Percentiles rank a stretch among this genome's conserved stretches.
Evolutionary conservation across 2,113 vertebrate genomes (phyloP).

Genomic region (Delphinus delphis): DNA sequence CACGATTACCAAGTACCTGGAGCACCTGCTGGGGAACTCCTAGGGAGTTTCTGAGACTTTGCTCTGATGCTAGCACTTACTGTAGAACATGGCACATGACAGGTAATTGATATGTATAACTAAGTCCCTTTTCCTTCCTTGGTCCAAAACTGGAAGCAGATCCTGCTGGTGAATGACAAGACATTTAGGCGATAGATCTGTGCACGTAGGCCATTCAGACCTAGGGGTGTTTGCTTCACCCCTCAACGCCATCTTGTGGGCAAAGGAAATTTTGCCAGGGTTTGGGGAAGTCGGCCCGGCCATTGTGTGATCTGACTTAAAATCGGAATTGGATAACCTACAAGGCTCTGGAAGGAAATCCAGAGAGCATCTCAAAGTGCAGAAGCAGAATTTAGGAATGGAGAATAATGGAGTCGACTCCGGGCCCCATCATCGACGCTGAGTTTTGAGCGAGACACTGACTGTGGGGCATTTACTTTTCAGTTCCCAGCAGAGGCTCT

Average conservation of each 20-base stretch:
- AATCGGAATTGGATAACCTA: background rate
- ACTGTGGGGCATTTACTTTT: background rate
- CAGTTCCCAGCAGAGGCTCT: background rate
- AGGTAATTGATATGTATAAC: background rate
- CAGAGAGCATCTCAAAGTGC: background rate
- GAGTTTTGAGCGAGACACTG: background rate
- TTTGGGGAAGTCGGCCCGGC: background rate
- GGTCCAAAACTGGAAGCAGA: background rate
- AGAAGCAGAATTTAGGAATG: background rate
- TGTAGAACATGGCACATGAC: background rate
- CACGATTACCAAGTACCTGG: background rate
- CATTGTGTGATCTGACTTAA: background rate
- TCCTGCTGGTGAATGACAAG: background rate
- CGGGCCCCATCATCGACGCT: background rate
- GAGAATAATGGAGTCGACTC: background rate
- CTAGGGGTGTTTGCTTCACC: background rate
- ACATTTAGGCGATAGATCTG: background rate
- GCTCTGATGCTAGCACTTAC: background rate
- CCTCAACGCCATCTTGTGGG: slow-evolving; percentile 49
- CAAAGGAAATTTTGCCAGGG: slow-evolving; percentile 36
- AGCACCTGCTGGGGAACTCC: background rate
- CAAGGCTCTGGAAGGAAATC: background rate
- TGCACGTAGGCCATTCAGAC: background rate
- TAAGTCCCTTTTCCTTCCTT: background rate
- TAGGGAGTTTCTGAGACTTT: background rate